Evolutionary conservation across 2,797 vertebrate species (phyloP).

Genomic region (Leuciscus waleckii): DNA sequence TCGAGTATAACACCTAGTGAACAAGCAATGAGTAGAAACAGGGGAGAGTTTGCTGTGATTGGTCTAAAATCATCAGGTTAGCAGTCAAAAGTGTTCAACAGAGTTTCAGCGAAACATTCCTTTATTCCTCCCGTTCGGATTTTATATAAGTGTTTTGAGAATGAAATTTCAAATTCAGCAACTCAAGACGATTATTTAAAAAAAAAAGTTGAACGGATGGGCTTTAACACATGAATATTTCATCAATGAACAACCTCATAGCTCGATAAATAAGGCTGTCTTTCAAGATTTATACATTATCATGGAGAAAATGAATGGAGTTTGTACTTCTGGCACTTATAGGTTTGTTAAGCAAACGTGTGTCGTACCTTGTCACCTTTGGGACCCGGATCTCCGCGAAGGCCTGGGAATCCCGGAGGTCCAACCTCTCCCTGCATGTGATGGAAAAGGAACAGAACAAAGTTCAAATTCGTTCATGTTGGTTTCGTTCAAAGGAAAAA

Average conservation of each 20-base stretch:
- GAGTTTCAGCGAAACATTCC: too few species aligned
- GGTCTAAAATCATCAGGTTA: background rate
- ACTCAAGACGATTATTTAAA: too few species aligned
- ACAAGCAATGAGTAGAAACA: background rate
- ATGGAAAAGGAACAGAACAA: constrained; percentile 16
- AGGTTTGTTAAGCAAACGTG: background rate
- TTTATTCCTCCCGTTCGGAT: too few species aligned
- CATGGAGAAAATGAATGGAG: background rate
- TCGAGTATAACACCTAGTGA: background rate
- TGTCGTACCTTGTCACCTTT: constrained; percentile 83
- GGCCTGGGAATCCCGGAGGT: constrained; percentile 77
- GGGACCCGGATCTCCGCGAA: constrained; percentile 76
- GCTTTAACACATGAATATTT: too few species aligned
- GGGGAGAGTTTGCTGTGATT: background rate
- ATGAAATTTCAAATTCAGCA: too few species aligned
- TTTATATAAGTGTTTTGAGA: too few species aligned
- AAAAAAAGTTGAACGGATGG: too few species aligned
- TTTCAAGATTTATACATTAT: background rate
- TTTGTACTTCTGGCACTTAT: background rate
- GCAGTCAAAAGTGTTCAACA: background rate
- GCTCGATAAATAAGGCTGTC: too few species aligned
- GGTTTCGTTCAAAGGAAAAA: background rate
- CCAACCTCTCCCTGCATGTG: constrained; percentile 77
- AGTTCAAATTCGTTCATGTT: background rate
- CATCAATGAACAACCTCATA: too few species aligned